phyloP scores from a whole-genome alignment of 2,797 vertebrate genomes.

The Cyclura pinguis region DNA sequence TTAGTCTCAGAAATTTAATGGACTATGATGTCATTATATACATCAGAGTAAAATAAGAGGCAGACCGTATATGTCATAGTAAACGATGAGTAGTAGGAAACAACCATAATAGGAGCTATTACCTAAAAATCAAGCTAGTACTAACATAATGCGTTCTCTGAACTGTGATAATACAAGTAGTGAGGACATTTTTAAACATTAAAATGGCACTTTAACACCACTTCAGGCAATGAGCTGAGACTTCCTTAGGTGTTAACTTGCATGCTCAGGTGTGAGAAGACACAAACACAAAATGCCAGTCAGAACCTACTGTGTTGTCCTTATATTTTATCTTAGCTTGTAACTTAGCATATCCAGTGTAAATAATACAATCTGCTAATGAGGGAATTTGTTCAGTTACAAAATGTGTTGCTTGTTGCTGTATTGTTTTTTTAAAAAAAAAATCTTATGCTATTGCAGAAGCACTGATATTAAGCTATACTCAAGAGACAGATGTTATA shows the following conservation, averaged over 20 bases:
- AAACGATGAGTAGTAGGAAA: neutral
- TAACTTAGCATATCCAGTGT: constrained; percentile 50
- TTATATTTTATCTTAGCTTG: constrained; percentile 65
- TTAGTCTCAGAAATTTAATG: neutral
- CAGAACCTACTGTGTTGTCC: constrained; percentile 62
- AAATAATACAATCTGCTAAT: neutral
- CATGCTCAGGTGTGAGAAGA: neutral
- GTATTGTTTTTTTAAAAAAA: neutral
- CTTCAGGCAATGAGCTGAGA: neutral
- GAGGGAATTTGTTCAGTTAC: constrained; percentile 21
- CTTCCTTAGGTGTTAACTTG: neutral
- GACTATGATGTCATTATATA: neutral
- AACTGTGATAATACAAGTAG: neutral
- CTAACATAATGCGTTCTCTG: neutral
- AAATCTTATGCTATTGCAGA: neutral
- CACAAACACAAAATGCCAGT: neutral
- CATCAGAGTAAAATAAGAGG: neutral
- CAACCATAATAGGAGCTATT: neutral
- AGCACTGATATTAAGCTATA: constrained; percentile 37
- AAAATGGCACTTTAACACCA: neutral
- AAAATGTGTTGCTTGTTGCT: constrained; percentile 28
- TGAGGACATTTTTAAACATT: neutral
- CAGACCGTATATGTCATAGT: neutral
- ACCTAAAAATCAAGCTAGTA: neutral
- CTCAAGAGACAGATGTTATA: constrained; percentile 43